phyloP scores from a whole-genome alignment of 2,888 invertebrate genomes.

The Brachycybe producta region DNA sequence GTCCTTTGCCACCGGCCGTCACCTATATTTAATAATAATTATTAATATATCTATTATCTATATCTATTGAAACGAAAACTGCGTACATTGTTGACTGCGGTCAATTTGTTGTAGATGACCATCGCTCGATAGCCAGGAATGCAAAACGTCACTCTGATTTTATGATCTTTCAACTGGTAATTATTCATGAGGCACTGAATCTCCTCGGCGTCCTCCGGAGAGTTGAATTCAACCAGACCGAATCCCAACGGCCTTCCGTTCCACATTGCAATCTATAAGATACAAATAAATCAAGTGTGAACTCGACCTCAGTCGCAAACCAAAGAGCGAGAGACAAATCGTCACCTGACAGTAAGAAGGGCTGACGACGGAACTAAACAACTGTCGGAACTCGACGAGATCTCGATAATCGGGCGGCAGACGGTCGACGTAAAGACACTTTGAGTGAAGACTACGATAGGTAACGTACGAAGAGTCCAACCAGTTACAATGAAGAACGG shows the following conservation, averaged over 20 bases:
- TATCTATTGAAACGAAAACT: not conserved
- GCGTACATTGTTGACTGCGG: conserved; percentile 2
- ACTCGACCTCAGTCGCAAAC: not conserved
- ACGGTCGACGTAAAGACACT: conserved; percentile 40
- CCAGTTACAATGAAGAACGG: conserved; percentile 39
- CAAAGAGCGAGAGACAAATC: too few species aligned
- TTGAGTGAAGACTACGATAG: conserved; percentile 40
- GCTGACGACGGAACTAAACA: conserved; percentile 38
- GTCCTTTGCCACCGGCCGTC: conserved; percentile 13
- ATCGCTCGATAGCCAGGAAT: conserved; percentile 42
- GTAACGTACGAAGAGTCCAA: conserved; percentile 37
- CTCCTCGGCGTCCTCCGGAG: conserved; percentile 35
- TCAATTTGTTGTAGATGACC: conserved; percentile 39
- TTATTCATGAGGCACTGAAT: conserved; percentile 33
- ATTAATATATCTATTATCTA: too few species aligned
- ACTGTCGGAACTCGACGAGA: conserved; percentile 38
- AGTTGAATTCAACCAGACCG: conserved; percentile 41
- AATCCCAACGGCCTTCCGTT: conserved; percentile 40
- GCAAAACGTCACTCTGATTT: conserved; percentile 39
- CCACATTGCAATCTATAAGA: conserved; percentile 38
- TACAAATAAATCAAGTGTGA: conserved; percentile 16
- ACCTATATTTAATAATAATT: too few species aligned
- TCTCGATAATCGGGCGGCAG: conserved; percentile 41
- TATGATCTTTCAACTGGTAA: conserved; percentile 32
- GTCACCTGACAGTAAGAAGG: conserved; percentile 43